Evolutionary conservation across 1,140 invertebrate genomes (phyloP).

Genomic region (Berghia stephanieae): DNA sequence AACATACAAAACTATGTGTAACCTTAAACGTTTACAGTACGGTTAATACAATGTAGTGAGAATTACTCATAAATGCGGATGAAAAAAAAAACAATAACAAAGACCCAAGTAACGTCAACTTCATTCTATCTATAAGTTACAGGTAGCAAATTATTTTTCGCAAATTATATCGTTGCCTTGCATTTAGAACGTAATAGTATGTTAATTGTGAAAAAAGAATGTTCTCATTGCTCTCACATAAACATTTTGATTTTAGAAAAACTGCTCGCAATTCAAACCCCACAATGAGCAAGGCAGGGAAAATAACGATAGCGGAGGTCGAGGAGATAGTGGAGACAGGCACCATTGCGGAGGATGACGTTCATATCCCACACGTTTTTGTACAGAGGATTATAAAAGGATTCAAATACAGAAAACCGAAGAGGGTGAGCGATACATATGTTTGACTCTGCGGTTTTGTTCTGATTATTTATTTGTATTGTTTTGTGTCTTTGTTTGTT

Average conservation of each 20-base stretch:
- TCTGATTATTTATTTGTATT: neutral
- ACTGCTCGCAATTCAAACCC: slow-evolving; percentile 94
- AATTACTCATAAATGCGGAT: too few relatives aligned
- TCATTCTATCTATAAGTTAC: too few relatives aligned
- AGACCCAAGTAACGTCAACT: too few relatives aligned
- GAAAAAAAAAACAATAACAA: too few relatives aligned
- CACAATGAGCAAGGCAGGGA: slow-evolving; percentile 90
- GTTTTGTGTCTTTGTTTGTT: neutral
- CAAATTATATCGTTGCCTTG: too few relatives aligned
- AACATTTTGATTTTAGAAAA: slow-evolving; percentile 69
- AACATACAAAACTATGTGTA: too few relatives aligned
- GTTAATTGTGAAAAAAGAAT: neutral
- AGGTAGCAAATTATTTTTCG: neutral
- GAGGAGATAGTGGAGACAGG: slow-evolving; percentile 94
- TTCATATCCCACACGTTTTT: slow-evolving; percentile 93
- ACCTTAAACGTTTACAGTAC: too few relatives aligned
- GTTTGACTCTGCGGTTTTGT: neutral
- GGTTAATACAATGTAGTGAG: too few relatives aligned
- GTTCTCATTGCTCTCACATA: neutral
- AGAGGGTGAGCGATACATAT: slow-evolving; percentile 73
- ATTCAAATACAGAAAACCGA: slow-evolving; percentile 85
- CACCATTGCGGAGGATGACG: slow-evolving; percentile 81
- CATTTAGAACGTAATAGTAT: neutral
- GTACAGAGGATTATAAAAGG: slow-evolving; percentile 88
- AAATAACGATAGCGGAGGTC: slow-evolving; percentile 87